Percentiles rank a stretch among this genome's conserved stretches.
Evolutionary conservation across 2,797 vertebrate species (phyloP).

Genomic region (Brotogeris chrysoptera): DNA sequence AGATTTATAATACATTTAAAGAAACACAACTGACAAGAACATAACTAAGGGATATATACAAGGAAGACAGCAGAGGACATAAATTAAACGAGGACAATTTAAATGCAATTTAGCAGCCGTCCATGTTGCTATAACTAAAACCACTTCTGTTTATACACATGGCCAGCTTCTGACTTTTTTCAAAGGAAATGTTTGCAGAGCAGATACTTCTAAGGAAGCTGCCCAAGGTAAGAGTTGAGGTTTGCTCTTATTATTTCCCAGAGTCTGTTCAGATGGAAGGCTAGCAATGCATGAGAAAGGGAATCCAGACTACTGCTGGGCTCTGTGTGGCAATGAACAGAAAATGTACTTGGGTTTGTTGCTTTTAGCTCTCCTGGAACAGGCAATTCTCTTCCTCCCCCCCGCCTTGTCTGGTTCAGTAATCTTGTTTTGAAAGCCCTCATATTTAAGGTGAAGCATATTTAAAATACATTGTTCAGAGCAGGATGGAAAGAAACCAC

Average conservation of each 20-base stretch:
- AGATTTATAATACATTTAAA: conserved; percentile 72
- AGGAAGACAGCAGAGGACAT: neutral
- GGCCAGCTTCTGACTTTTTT: conserved; percentile 13
- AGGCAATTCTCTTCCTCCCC: neutral
- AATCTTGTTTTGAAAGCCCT: neutral
- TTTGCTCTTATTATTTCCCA: neutral
- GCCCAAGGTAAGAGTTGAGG: neutral
- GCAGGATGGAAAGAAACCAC: neutral
- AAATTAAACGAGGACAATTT: conserved; percentile 55
- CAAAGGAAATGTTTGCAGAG: conserved; percentile 31
- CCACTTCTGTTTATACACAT: conserved; percentile 19
- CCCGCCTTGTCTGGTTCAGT: neutral
- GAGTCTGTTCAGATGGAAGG: neutral
- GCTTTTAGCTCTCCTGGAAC: neutral
- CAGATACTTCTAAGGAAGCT: neutral
- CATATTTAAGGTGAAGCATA: neutral
- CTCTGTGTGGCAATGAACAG: neutral
- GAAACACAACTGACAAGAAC: conserved; percentile 56
- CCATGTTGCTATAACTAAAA: neutral
- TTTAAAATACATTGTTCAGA: neutral
- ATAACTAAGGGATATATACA: conserved; percentile 34
- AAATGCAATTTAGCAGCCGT: neutral
- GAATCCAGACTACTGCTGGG: neutral
- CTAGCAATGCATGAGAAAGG: neutral
- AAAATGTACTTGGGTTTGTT: neutral